phyloP scores from a whole-genome alignment of 2,113 vertebrate genomes.

The Centropus bengalensis region DNA sequence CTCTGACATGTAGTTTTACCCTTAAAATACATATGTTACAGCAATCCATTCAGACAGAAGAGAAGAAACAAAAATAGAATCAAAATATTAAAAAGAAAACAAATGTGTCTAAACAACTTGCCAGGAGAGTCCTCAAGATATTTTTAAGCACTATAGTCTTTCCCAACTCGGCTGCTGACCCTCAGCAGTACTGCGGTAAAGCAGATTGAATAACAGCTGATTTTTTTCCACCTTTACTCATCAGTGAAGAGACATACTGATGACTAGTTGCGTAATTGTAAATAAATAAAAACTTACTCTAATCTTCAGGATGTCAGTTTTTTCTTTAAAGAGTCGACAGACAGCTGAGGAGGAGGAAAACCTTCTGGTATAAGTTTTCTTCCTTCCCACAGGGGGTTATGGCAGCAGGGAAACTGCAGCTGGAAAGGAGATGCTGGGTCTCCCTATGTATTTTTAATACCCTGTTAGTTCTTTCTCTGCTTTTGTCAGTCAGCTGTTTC shows the following conservation, averaged over 20 bases:
- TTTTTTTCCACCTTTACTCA: constrained; percentile 5
- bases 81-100: neutral
- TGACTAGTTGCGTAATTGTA: constrained; percentile 6
- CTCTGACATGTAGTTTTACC: neutral
- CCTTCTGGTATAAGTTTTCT: constrained; percentile 38
- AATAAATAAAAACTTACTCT: constrained; percentile 36
- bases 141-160: neutral
- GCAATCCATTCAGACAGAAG: neutral
- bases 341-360: constrained; percentile 30
- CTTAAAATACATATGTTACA: neutral
- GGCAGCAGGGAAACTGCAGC: constrained; percentile 45
- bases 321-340: neutral
- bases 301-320: neutral
- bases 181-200: neutral
- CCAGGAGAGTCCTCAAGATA: neutral
- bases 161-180: neutral
- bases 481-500: constrained; percentile 51
- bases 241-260: neutral
- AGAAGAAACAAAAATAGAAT: constrained; percentile 2
- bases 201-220: constrained; percentile 12
- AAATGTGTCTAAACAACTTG: neutral
- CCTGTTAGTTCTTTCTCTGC: neutral
- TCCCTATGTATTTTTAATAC: constrained; percentile 37
- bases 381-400: neutral
- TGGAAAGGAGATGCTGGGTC: constrained; percentile 20